Conservation (phyloP, 2,113 vertebrate species). For the Fulica atra region DNA sequence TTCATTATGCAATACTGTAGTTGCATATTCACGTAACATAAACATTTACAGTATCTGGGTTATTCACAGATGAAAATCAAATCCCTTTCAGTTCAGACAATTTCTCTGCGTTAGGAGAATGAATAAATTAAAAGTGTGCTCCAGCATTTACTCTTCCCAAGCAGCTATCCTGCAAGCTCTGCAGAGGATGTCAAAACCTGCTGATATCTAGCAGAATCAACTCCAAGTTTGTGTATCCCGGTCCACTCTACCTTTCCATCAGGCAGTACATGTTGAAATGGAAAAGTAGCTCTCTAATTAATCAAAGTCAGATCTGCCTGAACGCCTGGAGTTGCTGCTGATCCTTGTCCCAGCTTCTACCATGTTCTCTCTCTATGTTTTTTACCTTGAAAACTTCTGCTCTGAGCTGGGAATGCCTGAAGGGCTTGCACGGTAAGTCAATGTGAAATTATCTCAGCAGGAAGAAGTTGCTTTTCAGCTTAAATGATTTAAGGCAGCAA, state of each 20-base stretch:
- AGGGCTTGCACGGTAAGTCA: conserved; percentile 88
- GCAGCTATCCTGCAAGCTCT: conserved; percentile 78
- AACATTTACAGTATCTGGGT: conserved; percentile 70
- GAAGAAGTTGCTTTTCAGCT: conserved; percentile 89
- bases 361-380: conserved; percentile 83
- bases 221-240: conserved; percentile 80
- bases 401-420: conserved; percentile 89
- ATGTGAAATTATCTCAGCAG: conserved; percentile 90
- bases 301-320: conserved; percentile 99
- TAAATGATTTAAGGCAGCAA: conserved; percentile 91
- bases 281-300: conserved; percentile 93
- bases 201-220: conserved; percentile 84
- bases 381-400: conserved; percentile 91
- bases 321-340: conserved; percentile 92
- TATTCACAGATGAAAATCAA: conserved; percentile 73
- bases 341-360: conserved; percentile 89
- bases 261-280: conserved; percentile 87
- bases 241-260: conserved; percentile 88
- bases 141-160: conserved; percentile 73
- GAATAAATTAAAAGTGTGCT: conserved; percentile 80
- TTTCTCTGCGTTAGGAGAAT: conserved; percentile 71
- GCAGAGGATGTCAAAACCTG: conserved; percentile 88
- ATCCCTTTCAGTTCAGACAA: conserved; percentile 68
- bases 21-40: conserved; percentile 54
- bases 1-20: conserved; percentile 37